These are phyloP conservation scores for Varroa destructor DNA, from an alignment of 1,140 invertebrate species.

Conservation along the genomic window DNA sequence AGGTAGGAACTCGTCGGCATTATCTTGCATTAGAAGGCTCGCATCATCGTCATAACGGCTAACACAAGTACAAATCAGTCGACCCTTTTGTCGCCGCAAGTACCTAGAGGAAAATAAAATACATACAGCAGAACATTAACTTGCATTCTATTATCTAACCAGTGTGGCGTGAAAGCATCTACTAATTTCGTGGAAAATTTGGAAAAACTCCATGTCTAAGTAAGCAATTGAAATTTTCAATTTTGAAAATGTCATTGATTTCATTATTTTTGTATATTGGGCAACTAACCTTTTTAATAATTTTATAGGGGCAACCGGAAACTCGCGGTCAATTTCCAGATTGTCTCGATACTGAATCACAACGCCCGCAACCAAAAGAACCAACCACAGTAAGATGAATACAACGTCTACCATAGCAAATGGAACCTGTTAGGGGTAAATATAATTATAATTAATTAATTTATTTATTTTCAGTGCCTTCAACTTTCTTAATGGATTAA, in stretches of 20 bases:
- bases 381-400: constrained; percentile 4
- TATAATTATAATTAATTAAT: too few relatives aligned
- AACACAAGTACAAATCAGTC: constrained; percentile 10
- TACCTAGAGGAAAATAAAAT: not conserved
- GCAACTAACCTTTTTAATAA: not conserved
- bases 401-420: constrained; percentile 9
- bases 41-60: constrained; percentile 25
- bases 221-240: too few relatives aligned
- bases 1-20: constrained; percentile 1
- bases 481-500: too few relatives aligned
- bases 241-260: too few relatives aligned
- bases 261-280: too few relatives aligned
- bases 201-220: too few relatives aligned
- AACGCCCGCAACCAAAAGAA: not conserved
- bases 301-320: constrained; percentile 11
- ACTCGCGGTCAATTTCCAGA: not conserved
- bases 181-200: too few relatives aligned
- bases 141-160: too few relatives aligned
- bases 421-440: not conserved
- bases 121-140: too few relatives aligned
- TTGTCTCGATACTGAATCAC: constrained; percentile 6
- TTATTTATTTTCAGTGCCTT: too few relatives aligned
- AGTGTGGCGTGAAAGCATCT: too few relatives aligned
- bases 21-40: constrained; percentile 1
- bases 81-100: not conserved